A percentile compares a stretch with the other conserved stretches of the same genome.
Conservation (phyloP, 2,888 invertebrate genomes). For the Tromatobia lineatoria region DNA sequence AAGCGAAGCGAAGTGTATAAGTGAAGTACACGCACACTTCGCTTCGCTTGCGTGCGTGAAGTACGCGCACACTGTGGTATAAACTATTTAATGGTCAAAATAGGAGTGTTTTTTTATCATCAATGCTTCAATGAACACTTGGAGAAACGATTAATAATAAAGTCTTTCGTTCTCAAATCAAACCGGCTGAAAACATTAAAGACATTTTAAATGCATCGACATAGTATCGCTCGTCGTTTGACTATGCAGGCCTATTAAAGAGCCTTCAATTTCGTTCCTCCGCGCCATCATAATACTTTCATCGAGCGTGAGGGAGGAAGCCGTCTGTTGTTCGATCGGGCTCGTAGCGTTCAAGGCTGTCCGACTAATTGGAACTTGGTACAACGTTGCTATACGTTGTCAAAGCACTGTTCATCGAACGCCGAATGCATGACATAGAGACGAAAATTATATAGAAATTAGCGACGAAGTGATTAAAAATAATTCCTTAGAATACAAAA, state of each 20-base stretch:
- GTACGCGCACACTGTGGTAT: no score
- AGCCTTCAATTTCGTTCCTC: background rate
- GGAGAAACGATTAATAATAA: background rate
- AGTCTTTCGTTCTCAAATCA: background rate
- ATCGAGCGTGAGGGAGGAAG: background rate
- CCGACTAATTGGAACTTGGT: slow-evolving; percentile 22
- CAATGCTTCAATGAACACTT: background rate
- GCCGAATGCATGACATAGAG: slow-evolving; percentile 5
- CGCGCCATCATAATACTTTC: background rate
- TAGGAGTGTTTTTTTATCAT: background rate
- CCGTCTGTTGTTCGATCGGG: slow-evolving; percentile 11
- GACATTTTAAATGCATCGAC: background rate
- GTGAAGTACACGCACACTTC: no score
- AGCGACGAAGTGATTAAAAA: slow-evolving; percentile 3
- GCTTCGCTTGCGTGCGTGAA: no score
- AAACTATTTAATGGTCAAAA: background rate
- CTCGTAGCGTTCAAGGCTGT: slow-evolving; percentile 17
- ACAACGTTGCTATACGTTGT: slow-evolving; percentile 9
- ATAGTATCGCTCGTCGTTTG: background rate
- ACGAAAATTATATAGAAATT: no score
- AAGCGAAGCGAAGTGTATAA: no score
- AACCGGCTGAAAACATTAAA: background rate
- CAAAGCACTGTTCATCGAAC: slow-evolving; percentile 1
- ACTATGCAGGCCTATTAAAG: background rate
- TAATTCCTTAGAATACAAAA: background rate